phyloP scores from a whole-genome alignment of 2,888 invertebrate species.

The Drosophila dives region DNA sequence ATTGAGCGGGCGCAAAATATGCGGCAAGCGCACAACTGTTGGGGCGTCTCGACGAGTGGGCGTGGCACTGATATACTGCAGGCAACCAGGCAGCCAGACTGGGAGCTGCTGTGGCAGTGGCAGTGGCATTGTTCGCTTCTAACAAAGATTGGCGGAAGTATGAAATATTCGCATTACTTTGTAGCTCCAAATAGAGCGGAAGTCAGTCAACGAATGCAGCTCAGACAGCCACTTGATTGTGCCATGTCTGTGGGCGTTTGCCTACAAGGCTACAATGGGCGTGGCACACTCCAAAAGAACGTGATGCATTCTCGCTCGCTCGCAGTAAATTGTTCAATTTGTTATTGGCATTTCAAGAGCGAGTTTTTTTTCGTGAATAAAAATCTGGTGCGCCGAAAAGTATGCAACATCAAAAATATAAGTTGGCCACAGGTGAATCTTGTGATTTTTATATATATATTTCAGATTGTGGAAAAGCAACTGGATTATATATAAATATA shows the following conservation, averaged over 20 bases:
- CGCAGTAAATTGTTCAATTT: slow-evolving; percentile 18
- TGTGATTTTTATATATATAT: background rate
- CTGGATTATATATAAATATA: background rate
- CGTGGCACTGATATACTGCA: slow-evolving; percentile 38
- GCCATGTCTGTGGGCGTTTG: slow-evolving; percentile 41
- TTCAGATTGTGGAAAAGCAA: background rate
- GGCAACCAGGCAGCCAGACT: background rate
- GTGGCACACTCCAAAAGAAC: slow-evolving; percentile 19
- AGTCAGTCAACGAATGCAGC: slow-evolving; percentile 73
- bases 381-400: background rate
- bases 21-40: slow-evolving; percentile 66
- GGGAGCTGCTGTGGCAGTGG: too few relatives aligned
- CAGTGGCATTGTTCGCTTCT: slow-evolving; percentile 46
- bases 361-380: background rate
- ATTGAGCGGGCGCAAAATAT: slow-evolving; percentile 76
- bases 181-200: slow-evolving; percentile 77
- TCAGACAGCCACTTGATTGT: slow-evolving; percentile 63
- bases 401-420: slow-evolving; percentile 6
- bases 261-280: slow-evolving; percentile 14
- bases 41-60: slow-evolving; percentile 56
- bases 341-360: slow-evolving; percentile 10
- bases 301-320: slow-evolving; percentile 9
- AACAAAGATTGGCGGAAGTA: slow-evolving; percentile 78
- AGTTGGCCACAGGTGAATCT: background rate
- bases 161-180: slow-evolving; percentile 79